Evolutionary conservation across 2,888 invertebrate genomes (phyloP).

Genomic region (Agriotes lineatus): DNA sequence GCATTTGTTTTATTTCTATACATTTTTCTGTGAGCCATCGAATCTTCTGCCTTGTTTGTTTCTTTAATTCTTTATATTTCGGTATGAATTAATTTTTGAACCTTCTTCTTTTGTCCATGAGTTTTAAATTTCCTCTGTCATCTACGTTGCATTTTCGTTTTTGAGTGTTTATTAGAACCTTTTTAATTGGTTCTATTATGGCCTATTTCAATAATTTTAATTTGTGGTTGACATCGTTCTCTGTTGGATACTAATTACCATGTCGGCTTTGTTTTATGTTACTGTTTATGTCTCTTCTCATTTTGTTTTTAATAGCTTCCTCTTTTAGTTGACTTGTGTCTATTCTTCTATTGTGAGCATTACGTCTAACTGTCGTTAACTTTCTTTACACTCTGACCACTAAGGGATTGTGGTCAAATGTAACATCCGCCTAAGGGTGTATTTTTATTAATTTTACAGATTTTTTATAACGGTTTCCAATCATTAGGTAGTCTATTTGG

Average conservation of each 20-base stretch:
- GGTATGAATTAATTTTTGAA: not conserved
- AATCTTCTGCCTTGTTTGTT: constrained; percentile 1
- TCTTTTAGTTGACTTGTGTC: not conserved
- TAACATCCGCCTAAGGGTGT: not conserved
- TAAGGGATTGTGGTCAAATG: not conserved
- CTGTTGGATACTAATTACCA: not conserved
- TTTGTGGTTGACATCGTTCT: not conserved
- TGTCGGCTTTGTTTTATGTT: not conserved
- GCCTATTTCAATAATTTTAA: not conserved
- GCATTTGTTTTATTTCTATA: not conserved
- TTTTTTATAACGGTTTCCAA: not conserved
- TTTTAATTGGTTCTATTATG: not conserved
- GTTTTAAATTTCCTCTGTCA: not conserved
- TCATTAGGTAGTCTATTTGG: not conserved
- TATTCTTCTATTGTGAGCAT: not conserved
- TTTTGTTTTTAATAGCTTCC: not conserved
- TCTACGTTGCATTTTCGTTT: not conserved
- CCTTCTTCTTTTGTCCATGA: not conserved
- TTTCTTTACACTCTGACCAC: not conserved
- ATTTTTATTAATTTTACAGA: not conserved
- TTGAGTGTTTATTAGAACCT: not conserved
- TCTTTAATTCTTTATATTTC: constrained; percentile 1
- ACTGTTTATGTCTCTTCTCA: not conserved
- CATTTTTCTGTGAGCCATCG: not conserved
- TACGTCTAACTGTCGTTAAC: not conserved